Evolutionary conservation across 2,888 invertebrate species (phyloP), one percentile per base, ranked within the genome.

Genomic region (Scelioninae gen. 2): DNA sequence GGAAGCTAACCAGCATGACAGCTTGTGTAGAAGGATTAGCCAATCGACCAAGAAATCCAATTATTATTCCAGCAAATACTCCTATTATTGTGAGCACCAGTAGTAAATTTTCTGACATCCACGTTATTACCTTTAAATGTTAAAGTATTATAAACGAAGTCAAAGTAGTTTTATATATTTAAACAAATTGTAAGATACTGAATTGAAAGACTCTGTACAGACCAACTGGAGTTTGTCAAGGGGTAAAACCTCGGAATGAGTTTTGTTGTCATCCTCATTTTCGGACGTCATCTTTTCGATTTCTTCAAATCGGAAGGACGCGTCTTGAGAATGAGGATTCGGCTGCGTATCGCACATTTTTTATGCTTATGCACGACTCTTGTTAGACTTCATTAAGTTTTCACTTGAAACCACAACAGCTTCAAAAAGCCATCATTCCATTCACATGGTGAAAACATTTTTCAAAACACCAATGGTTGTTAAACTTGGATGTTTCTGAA

Each of bases 1-100:
- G 91, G 81, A 92, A 92, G 45, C 89, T 87, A 70, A 92, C 87
- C 41, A 91, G 85, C 86, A 89, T 88, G 61, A 91, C 88, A 37
- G 88, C 85, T 67, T 89, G 87, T 0, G 83, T 80, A 9, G 88
- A 86, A 22, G 88, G 87, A 37, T 87, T 78, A 15, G 86, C 86
- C 25, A 87, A 75, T 25, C 90, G 87, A 4, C 89, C 86, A 10
- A 88, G 76, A 78, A 90, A 89, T 10, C 92, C 92, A 4, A 90
- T 77, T n/a, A 87, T 75, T n/a, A 89, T 83, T 6, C 91, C 92
- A n/a, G 89, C 75, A 11, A 90, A 75, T n/a, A 91, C 91, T 5
- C 82, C 84, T 15, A 77, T 77, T 39, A 92, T 87, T 0, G 91
- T 92, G 74, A 91, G 82, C 50, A 89, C 87, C 77, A 91, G 86